These are phyloP conservation scores for Ammodramus savannarum DNA, from an alignment of 2,113 vertebrate genomes.

Conservation along the genomic window DNA sequence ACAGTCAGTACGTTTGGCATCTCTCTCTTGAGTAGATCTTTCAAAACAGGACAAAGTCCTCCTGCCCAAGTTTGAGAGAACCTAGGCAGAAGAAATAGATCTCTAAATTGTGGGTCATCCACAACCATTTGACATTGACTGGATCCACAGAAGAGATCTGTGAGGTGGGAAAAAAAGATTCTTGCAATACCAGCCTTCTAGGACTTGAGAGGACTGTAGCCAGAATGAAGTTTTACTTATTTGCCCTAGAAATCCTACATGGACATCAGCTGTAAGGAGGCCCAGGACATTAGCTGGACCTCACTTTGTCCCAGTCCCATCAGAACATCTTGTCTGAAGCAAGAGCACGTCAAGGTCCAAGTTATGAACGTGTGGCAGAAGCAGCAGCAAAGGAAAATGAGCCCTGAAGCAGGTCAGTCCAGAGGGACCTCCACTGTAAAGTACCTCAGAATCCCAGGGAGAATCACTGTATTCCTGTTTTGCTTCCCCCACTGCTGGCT, in stretches of 20 bases:
- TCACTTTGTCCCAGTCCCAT: not conserved
- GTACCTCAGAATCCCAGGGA: not conserved
- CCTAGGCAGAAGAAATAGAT: not conserved
- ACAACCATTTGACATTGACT: not conserved
- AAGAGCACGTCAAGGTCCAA: not conserved
- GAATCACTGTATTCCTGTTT: not conserved
- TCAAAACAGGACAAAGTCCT: not conserved
- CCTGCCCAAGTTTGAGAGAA: not conserved
- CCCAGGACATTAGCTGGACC: too few relatives aligned
- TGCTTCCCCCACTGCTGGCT: not conserved
- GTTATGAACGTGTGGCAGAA: not conserved
- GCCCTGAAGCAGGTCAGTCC: not conserved
- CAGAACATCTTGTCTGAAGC: not conserved
- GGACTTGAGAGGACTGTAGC: too few relatives aligned
- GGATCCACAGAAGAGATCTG: not conserved
- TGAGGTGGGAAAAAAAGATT: not conserved
- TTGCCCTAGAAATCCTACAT: not conserved
- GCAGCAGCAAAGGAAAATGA: not conserved
- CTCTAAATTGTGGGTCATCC: not conserved
- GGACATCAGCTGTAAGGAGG: not conserved
- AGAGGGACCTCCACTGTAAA: not conserved
- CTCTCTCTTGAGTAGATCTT: not conserved
- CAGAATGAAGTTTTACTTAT: not conserved
- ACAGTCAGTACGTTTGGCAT: fast-evolving
- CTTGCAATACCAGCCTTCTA: not conserved